Base-by-base conservation (phyloP, 2,797 vertebrate genomes). In the Perodicticus potto region DNA sequence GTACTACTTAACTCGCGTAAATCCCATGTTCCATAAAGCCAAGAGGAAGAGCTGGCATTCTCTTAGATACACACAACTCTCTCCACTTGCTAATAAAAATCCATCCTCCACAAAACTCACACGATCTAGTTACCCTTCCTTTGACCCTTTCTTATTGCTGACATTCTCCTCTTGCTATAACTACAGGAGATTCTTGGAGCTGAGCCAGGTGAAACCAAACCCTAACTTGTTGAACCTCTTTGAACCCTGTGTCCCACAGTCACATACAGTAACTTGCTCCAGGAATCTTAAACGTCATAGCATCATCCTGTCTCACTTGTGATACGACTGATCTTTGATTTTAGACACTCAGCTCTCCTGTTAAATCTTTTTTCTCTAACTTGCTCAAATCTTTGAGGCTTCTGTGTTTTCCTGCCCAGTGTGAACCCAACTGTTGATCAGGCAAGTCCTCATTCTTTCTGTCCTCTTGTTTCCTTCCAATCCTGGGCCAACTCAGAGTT, bases 51-150 rank as follows among this genome's bases (percentile, higher is more conserved):
- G 12, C 37, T 84, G 74, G 20, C 49, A n/a, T 69, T 69, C 17
- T 53, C 59, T 34, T 45, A 40, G 23, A 23, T 59, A 45, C 9
- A 59, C 25, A 53, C 11, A 9, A 8, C 43, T 8, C 7, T 59
- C 45, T 89, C 19, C 20, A 77, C 27, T 92, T 10, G 49, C 17
- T 82, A 43, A 85, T 65, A 45, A 76, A 76, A 93, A n/a, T 6
- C 19, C 12, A 37, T 53, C 45, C 9, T 81, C 8, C 29, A 81
- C 59, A 83, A 70, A 96, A 69, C 2, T 9, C 72, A 57, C n/a
- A 19, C 0, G 23, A 0, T 43, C 32, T 11, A 4, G 14, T 59
- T 25, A 59, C 1, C 32, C 32, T 17, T 4, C 3, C 9, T 84
- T 59, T 89, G 78, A 69, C 53, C 32, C 7, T 49, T 88, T 32